Evolutionary conservation across 2,113 vertebrate genomes (phyloP), one percentile per base, ranked within the genome.

Genomic region (Odontesthes bonariensis): DNA sequence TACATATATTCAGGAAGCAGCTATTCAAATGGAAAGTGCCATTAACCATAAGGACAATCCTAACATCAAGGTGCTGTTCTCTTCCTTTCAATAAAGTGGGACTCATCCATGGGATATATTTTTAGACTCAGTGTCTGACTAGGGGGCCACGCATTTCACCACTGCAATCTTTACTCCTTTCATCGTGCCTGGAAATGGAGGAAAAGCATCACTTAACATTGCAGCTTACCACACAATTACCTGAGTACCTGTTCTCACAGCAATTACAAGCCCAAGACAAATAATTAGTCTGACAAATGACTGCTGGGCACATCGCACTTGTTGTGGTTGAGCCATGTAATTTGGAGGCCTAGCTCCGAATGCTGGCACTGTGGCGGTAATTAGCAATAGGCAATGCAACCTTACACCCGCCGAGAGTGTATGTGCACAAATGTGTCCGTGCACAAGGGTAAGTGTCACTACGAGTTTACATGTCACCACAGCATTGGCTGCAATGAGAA

Each of bases 271-370:
- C 90, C 90, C 89, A 92, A 93, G 92, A 93, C 92, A 94, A 94
- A 94, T 94, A 94, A 94, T 94, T 94, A 94, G 91, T 92, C 91
- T 92, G 91, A 93, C 90, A 93, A 94, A 94, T 93, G 92, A 94
- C 92, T 94, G 90, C 87, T 85, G 91, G 92, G 92, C 88, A 89
- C 86, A 83, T 89, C 86, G 87, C 86, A 87, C 92, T 92, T 93
- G 91, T 93, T 94, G 93, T 92, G 92, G 91, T 93, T 91, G 91
- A 93, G 92, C 89, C 78, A 78, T 93, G 90, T 93, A 94, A 94
- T 93, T 92, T 93, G 90, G 89, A 92, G 87, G 85, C 83, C 87
- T 79, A 22, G 83, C 83, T 84, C 85, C 57, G 83, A 91, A 92
- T 77, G 90, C 84, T 85, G 89, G 84, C 88, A 75, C 89, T 55